These are phyloP conservation scores for Argyrosomus regius DNA, from an alignment of 2,797 vertebrate species.

Conservation along the genomic window DNA sequence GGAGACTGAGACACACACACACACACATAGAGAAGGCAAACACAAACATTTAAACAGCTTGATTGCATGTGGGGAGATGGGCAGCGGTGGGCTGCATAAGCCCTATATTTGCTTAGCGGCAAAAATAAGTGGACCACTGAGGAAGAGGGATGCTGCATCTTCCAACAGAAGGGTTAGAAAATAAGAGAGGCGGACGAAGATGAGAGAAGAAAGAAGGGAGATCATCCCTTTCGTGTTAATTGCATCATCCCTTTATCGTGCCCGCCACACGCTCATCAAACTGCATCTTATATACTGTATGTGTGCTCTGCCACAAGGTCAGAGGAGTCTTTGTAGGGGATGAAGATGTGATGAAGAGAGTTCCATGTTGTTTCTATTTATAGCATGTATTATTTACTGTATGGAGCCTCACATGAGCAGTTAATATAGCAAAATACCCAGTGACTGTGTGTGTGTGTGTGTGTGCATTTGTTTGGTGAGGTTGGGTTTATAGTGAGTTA, in stretches of 20 bases:
- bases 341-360: not conserved
- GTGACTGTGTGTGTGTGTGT: not conserved
- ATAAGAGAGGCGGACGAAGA: constrained; percentile 24
- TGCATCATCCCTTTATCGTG: constrained; percentile 65
- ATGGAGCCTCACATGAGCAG: not conserved
- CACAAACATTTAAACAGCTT: constrained; percentile 83
- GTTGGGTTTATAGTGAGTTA: too few species aligned
- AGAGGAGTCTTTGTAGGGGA: constrained; percentile 23
- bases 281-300: constrained; percentile 32
- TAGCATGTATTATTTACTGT: not conserved
- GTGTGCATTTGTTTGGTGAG: not conserved
- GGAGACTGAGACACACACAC: constrained; percentile 34
- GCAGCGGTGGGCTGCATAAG: constrained; percentile 53
- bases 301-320: constrained; percentile 66
- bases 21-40: constrained; percentile 51
- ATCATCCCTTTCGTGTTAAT: constrained; percentile 70
- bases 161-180: constrained; percentile 27
- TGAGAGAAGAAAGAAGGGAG: constrained; percentile 24
- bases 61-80: constrained; percentile 61
- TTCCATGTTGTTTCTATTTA: not conserved
- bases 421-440: not conserved
- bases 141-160: constrained; percentile 44
- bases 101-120: constrained; percentile 66
- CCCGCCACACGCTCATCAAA: constrained; percentile 56
- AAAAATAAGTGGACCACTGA: constrained; percentile 64